Conservation (phyloP, 2,113 vertebrate genomes). For the Gasterosteus aculeatus region DNA sequence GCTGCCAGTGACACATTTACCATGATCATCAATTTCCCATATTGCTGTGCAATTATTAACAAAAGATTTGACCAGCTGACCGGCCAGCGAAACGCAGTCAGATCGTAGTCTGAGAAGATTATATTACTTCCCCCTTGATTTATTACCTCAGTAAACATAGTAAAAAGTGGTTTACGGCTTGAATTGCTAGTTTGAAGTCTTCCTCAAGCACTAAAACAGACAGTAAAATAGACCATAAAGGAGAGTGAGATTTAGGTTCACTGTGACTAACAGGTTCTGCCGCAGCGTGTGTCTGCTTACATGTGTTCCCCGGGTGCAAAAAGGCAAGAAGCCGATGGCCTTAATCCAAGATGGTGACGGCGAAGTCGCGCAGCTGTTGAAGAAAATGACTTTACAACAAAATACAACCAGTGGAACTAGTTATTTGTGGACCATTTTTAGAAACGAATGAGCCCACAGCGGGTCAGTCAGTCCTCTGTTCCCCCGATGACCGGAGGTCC, state of each 20-base stretch:
- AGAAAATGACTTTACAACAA: too few relatives aligned
- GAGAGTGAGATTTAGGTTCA: neutral
- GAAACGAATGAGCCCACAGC: too few relatives aligned
- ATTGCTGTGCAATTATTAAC: neutral
- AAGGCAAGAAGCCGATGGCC: neutral
- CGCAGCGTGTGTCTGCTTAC: neutral
- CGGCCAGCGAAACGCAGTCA: neutral
- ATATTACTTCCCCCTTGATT: neutral
- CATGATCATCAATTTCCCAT: neutral
- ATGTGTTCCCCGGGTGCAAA: neutral
- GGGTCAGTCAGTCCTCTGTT: too few relatives aligned
- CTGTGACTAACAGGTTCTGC: neutral
- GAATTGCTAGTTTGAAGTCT: neutral
- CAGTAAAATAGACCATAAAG: neutral
- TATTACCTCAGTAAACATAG: too few relatives aligned
- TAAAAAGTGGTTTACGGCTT: neutral
- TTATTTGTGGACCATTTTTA: too few relatives aligned
- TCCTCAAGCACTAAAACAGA: neutral
- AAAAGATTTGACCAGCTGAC: neutral
- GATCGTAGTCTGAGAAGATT: neutral
- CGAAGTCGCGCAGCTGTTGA: too few relatives aligned
- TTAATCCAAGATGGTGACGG: too few relatives aligned
- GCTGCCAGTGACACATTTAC: neutral
- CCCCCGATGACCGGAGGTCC: too few relatives aligned
- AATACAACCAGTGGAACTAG: too few relatives aligned